Conservation (phyloP, 1,140 invertebrate species). For the Anoplolepis gracilipes region DNA sequence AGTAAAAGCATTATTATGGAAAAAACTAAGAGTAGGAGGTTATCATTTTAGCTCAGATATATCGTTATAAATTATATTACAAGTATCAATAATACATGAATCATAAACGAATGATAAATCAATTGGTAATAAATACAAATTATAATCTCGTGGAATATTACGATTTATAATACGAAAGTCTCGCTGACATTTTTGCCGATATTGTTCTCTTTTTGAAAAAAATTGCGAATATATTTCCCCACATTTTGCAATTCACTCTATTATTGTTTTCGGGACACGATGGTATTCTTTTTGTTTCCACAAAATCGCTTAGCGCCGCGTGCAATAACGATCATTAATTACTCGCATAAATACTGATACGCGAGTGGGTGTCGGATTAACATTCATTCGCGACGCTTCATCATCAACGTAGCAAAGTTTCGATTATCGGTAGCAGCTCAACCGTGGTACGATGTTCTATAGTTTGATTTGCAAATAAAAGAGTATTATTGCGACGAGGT, state of each 20-base stretch:
- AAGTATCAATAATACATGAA: background rate
- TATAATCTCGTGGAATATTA: background rate
- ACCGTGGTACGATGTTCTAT: background rate
- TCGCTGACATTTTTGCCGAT: background rate
- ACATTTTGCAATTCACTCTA: constrained; percentile 32
- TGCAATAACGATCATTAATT: constrained; percentile 53
- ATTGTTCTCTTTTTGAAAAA: background rate
- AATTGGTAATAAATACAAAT: background rate
- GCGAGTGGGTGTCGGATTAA: constrained; percentile 46
- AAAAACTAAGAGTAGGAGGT: background rate
- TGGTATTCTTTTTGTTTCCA: constrained; percentile 35
- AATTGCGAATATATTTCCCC: background rate
- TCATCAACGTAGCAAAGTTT: background rate
- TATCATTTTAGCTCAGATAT: background rate
- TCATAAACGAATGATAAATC: constrained; percentile 8
- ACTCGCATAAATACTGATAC: constrained; percentile 35
- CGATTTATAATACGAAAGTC: background rate
- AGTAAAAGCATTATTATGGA: background rate
- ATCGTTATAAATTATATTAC: background rate
- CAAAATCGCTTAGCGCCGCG: constrained; percentile 1
- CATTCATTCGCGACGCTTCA: constrained; percentile 36
- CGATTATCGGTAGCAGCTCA: constrained; percentile 28
- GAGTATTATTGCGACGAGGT: constrained; percentile 18
- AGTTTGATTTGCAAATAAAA: constrained; percentile 35
- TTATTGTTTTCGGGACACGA: background rate